These are phyloP conservation scores for Torymus texanus DNA, from an alignment of 2,888 invertebrate species.

Conservation along the genomic window DNA sequence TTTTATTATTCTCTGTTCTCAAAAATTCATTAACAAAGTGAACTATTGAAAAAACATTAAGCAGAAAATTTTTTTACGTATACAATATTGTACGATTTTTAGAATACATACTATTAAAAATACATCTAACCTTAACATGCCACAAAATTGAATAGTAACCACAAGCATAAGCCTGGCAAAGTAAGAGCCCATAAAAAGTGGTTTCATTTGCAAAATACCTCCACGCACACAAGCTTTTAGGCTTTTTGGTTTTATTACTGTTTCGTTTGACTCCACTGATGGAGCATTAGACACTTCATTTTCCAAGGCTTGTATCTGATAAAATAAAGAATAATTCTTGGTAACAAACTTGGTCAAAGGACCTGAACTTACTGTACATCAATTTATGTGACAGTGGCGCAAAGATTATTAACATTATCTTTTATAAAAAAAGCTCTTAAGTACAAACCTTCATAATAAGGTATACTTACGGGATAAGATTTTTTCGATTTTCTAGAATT, in stretches of 20 bases:
- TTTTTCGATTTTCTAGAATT: slow-evolving; percentile 81
- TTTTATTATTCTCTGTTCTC: too few relatives aligned
- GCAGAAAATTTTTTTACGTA: not conserved
- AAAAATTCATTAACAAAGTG: too few relatives aligned
- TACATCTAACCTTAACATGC: slow-evolving; percentile 78
- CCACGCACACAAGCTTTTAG: slow-evolving; percentile 76
- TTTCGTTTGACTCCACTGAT: slow-evolving; percentile 68
- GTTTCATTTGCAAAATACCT: slow-evolving; percentile 80
- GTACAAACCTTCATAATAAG: not conserved
- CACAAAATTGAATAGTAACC: slow-evolving; percentile 80
- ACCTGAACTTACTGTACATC: not conserved
- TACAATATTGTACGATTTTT: not conserved
- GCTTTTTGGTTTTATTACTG: slow-evolving; percentile 63
- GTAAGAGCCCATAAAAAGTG: slow-evolving; percentile 81
- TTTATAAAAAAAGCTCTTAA: not conserved
- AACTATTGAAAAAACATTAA: too few relatives aligned
- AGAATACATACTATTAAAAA: not conserved
- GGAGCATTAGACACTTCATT: slow-evolving; percentile 31
- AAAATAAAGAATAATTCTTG: not conserved
- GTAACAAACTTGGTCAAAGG: not conserved
- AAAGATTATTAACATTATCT: not conserved
- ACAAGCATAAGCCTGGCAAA: slow-evolving; percentile 79
- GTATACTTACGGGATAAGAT: slow-evolving; percentile 80
- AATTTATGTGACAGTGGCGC: not conserved
- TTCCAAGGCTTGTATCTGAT: slow-evolving; percentile 51